Conservation (phyloP, 2,888 invertebrate species). For the Eupithecia subfuscata region DNA sequence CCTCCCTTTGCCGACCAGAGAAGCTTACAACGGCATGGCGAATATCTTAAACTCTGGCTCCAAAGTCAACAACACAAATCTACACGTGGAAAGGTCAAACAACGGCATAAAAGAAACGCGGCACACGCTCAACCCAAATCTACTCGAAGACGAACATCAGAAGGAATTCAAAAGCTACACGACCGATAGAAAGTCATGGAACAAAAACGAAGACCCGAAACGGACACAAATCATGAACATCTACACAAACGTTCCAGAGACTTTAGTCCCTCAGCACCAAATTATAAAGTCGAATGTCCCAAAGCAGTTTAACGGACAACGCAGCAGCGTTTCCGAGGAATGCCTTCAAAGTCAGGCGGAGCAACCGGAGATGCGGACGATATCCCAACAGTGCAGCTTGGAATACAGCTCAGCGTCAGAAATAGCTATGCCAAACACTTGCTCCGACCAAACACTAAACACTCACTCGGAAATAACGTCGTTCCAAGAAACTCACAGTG, state of each 20-base stretch:
- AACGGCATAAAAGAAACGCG: slow-evolving; percentile 84
- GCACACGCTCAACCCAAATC: slow-evolving; percentile 85
- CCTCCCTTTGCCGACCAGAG: slow-evolving; percentile 77
- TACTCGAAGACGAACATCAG: slow-evolving; percentile 86
- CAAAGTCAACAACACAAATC: slow-evolving; percentile 92
- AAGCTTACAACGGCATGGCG: slow-evolving; percentile 81
- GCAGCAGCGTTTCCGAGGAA: slow-evolving; percentile 77
- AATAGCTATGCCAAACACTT: slow-evolving; percentile 80
- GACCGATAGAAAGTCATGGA: slow-evolving; percentile 72
- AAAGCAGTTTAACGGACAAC: slow-evolving; percentile 66
- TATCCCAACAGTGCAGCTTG: slow-evolving; percentile 88
- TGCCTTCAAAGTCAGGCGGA: slow-evolving; percentile 76
- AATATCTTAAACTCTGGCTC: slow-evolving; percentile 88
- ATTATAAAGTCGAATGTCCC: slow-evolving; percentile 70
- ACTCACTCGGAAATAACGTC: slow-evolving; percentile 80
- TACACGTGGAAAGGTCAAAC: slow-evolving; percentile 86
- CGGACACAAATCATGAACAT: slow-evolving; percentile 82
- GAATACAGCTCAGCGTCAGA: slow-evolving; percentile 87
- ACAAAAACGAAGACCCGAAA: slow-evolving; percentile 69
- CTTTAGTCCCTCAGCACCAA: slow-evolving; percentile 85
- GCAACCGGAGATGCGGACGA: slow-evolving; percentile 84
- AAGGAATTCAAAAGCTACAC: slow-evolving; percentile 80
- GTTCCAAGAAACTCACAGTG: slow-evolving; percentile 78
- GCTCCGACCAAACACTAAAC: slow-evolving; percentile 79
- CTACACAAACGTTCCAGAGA: slow-evolving; percentile 86